phyloP scores from a whole-genome alignment of 2,888 invertebrate species.

The Eristalinus sepulchralis region DNA sequence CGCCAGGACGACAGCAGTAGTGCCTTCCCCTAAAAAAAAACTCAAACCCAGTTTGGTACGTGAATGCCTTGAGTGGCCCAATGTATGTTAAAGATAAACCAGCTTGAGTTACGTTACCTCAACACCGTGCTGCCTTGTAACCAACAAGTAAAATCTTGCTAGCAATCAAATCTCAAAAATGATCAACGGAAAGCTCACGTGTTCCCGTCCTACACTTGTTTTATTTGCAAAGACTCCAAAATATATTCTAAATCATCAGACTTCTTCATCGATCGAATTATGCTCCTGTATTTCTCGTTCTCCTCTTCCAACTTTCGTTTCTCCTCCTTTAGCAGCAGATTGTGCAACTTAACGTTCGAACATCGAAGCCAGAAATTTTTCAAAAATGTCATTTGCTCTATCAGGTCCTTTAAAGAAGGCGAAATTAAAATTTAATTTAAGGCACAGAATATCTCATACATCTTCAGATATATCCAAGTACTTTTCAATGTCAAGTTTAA shows the following conservation, averaged over 20 bases:
- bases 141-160: too few species aligned
- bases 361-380: conserved; percentile 78
- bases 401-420: conserved; percentile 68
- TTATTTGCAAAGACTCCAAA: conserved; percentile 37
- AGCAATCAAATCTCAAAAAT: too few species aligned
- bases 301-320: conserved; percentile 75
- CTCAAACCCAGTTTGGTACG: too few species aligned
- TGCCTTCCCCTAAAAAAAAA: too few species aligned
- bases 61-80: too few species aligned
- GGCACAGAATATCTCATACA: conserved; percentile 37
- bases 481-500: conserved; percentile 74
- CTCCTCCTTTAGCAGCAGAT: conserved; percentile 75
- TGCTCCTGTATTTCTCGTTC: conserved; percentile 76
- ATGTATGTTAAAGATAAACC: too few species aligned
- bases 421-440: background rate
- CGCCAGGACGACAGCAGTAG: too few species aligned
- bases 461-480: conserved; percentile 76
- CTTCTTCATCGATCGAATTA: conserved; percentile 77
- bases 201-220: conserved; percentile 17
- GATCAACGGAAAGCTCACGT: too few species aligned
- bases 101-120: too few species aligned
- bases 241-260: conserved; percentile 68
- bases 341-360: conserved; percentile 76
- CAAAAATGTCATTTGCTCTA: conserved; percentile 73
- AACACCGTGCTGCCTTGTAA: too few species aligned